Percentiles rank a stretch among this genome's conserved stretches.
phyloP scores from a whole-genome alignment of 2,888 invertebrate species.

The Drosophila eohydei region DNA sequence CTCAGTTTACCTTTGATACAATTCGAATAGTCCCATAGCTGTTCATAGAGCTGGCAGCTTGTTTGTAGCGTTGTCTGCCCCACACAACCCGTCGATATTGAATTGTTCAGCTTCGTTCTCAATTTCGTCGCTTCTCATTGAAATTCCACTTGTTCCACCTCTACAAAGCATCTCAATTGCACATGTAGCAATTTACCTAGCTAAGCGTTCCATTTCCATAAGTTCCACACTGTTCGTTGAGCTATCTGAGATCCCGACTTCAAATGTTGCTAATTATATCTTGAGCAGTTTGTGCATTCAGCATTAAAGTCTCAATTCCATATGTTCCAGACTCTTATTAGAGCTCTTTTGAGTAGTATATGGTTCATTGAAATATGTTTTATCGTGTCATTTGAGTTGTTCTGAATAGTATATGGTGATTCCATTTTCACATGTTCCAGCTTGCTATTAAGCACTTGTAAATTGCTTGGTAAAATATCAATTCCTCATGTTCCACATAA shows the following conservation, averaged over 20 bases:
- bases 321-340: no score
- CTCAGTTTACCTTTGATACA: conserved; percentile 9
- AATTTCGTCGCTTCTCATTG: not conserved
- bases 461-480: not conserved
- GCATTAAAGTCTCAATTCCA: not conserved
- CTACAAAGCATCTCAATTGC: not conserved
- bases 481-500: not conserved
- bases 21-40: not conserved
- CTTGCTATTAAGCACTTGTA: not conserved
- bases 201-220: not conserved
- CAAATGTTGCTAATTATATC: not conserved
- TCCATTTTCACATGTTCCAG: not conserved
- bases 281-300: not conserved
- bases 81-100: not conserved
- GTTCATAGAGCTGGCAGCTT: not conserved
- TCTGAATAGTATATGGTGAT: not conserved
- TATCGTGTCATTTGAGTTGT: no score
- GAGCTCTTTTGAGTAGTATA: no score
- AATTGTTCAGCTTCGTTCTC: not conserved
- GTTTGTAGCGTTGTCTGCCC: not conserved
- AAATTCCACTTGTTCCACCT: not conserved
- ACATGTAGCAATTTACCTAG: no score
- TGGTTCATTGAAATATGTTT: no score
- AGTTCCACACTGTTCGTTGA: not conserved
- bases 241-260: not conserved